These are phyloP conservation scores for Brachynemurus nebulosus DNA, from an alignment of 2,888 invertebrate species.

Conservation along the genomic window DNA sequence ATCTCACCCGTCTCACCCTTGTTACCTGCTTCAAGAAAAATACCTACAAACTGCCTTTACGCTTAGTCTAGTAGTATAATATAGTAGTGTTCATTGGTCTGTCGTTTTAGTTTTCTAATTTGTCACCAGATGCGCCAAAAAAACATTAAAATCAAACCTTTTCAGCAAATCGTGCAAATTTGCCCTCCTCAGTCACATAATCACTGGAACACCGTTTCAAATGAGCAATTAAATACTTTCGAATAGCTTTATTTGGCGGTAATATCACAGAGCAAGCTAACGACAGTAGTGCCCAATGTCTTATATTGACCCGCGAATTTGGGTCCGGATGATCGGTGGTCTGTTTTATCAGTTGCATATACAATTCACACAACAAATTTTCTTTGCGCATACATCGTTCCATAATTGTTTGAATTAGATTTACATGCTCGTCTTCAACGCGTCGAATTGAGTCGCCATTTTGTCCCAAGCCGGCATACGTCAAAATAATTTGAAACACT, in stretches of 20 bases:
- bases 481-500: conserved; percentile 78
- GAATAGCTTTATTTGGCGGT: conserved; percentile 72
- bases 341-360: conserved; percentile 79
- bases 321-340: conserved; percentile 89
- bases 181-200: conserved; percentile 83
- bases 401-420: conserved; percentile 76
- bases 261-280: conserved; percentile 69
- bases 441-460: conserved; percentile 51
- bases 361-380: conserved; percentile 74
- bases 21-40: too few relatives aligned
- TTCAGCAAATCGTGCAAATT: conserved; percentile 85
- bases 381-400: conserved; percentile 87
- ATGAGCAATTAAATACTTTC: conserved; percentile 79
- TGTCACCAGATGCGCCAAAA: too few relatives aligned
- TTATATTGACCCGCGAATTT: conserved; percentile 68
- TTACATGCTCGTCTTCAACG: conserved; percentile 78
- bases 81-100: too few relatives aligned
- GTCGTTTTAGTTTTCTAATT: too few relatives aligned
- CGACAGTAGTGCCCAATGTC: conserved; percentile 85
- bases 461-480: conserved; percentile 72
- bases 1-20: too few relatives aligned
- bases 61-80: too few relatives aligned
- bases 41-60: too few relatives aligned
- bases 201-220: conserved; percentile 78
- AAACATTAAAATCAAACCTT: conserved; percentile 48